Percentiles rank a stretch among this genome's conserved stretches.
phyloP scores from a whole-genome alignment of 92 coral and sea anemone genomes.

The Bergia sp. region DNA sequence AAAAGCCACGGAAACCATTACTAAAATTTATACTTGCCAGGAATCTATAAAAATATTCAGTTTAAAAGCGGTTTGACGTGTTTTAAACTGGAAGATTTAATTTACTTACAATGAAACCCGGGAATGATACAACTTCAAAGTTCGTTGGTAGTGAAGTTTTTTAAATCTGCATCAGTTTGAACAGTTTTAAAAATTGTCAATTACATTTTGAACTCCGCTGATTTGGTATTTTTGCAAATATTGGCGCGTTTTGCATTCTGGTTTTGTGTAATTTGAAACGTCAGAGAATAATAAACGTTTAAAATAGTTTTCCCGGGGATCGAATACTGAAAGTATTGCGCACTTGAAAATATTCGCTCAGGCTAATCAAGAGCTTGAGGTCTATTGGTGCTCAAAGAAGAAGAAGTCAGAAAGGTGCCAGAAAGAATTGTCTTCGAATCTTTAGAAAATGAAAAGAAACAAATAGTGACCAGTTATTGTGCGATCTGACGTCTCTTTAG shows the following conservation, averaged over 20 bases:
- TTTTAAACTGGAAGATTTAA: neutral
- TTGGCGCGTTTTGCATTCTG: slow-evolving; percentile 11
- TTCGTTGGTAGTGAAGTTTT: neutral
- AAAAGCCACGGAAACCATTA: neutral
- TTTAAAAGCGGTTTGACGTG: neutral
- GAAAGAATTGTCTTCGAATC: neutral
- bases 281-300: neutral
- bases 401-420: neutral
- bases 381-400: neutral
- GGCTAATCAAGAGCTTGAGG: neutral
- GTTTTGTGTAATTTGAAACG: neutral
- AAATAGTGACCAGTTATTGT: neutral
- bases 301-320: neutral
- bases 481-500: neutral
- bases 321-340: neutral
- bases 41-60: neutral
- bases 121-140: neutral
- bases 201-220: too few species aligned
- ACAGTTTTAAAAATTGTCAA: too few species aligned
- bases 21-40: neutral
- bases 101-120: neutral
- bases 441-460: neutral
- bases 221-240: neutral
- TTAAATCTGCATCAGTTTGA: neutral
- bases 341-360: slow-evolving; percentile 2